Evolutionary conservation across 2,113 vertebrate genomes (phyloP).

Genomic region (Trachemys scripta): DNA sequence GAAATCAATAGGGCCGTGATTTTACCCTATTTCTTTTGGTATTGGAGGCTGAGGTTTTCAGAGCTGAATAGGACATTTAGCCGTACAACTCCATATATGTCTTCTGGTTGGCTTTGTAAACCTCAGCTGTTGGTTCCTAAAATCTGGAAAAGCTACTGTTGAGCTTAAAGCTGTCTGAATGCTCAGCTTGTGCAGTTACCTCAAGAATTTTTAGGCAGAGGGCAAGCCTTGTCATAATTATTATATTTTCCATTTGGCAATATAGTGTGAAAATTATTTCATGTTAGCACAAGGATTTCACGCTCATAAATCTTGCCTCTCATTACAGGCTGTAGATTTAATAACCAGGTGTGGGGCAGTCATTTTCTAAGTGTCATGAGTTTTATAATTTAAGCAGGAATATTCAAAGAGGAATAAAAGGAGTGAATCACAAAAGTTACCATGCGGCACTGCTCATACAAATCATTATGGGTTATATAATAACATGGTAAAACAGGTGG

Average conservation of each 20-base stretch:
- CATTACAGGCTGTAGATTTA: background rate
- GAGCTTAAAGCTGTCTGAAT: slow-evolving; percentile 7
- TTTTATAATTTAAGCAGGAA: background rate
- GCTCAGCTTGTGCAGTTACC: background rate
- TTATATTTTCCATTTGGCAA: slow-evolving; percentile 33
- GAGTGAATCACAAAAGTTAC: background rate
- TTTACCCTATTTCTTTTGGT: background rate
- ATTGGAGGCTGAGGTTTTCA: background rate
- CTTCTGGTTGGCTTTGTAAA: background rate
- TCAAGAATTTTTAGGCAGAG: background rate
- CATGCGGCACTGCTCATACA: background rate
- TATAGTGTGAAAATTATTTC: slow-evolving; percentile 15
- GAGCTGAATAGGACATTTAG: background rate
- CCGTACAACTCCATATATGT: slow-evolving; percentile 5
- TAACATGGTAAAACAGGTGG: background rate
- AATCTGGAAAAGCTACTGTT: slow-evolving; percentile 33
- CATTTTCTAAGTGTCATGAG: background rate
- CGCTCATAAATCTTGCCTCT: slow-evolving; percentile 18
- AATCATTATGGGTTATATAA: background rate
- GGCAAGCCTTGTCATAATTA: slow-evolving; percentile 32
- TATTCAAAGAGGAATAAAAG: background rate
- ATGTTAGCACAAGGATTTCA: background rate
- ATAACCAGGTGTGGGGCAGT: background rate
- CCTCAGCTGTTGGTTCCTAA: background rate
- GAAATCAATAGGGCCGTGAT: background rate